These are phyloP conservation scores for Phalera bucephala DNA, from an alignment of 2,888 invertebrate species.

Conservation along the genomic window DNA sequence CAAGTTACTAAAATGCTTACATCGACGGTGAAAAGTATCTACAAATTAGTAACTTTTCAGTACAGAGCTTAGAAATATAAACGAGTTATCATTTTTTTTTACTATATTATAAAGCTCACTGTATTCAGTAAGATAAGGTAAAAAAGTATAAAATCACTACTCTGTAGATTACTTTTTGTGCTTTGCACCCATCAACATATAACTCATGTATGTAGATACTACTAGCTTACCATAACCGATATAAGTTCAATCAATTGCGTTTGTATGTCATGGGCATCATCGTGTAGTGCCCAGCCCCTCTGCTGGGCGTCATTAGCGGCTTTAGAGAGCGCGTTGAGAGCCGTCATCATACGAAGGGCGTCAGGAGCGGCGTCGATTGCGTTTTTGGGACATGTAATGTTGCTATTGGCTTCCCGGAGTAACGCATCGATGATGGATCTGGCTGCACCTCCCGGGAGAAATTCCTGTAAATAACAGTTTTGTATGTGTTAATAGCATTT, in stretches of 20 bases:
- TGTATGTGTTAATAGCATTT: too few species aligned
- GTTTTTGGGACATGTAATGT: conserved; percentile 80
- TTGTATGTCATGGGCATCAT: conserved; percentile 94
- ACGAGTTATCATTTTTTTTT: too few species aligned
- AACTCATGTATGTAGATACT: background rate
- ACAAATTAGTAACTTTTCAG: too few species aligned
- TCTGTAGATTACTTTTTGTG: too few species aligned
- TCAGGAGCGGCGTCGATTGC: conserved; percentile 93
- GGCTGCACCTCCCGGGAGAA: conserved; percentile 73
- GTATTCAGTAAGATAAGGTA: too few species aligned
- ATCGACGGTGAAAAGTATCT: too few species aligned
- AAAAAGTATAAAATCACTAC: too few species aligned
- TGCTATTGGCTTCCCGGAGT: conserved; percentile 72
- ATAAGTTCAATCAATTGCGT: conserved; percentile 92
- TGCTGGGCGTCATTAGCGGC: conserved; percentile 98
- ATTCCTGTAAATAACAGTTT: conserved; percentile 54
- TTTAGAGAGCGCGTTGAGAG: conserved; percentile 92
- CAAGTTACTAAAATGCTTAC: too few species aligned
- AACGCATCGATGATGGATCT: conserved; percentile 74
- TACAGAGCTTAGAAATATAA: too few species aligned
- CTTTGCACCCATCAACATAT: too few species aligned
- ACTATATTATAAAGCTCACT: too few species aligned
- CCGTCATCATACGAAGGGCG: conserved; percentile 90
- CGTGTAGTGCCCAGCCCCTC: conserved; percentile 96
- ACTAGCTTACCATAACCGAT: conserved; percentile 87